Percentiles rank a stretch among this genome's conserved stretches.
Evolutionary conservation across 1,140 invertebrate species (phyloP).

Genomic region (Drosophila lacteicornis): DNA sequence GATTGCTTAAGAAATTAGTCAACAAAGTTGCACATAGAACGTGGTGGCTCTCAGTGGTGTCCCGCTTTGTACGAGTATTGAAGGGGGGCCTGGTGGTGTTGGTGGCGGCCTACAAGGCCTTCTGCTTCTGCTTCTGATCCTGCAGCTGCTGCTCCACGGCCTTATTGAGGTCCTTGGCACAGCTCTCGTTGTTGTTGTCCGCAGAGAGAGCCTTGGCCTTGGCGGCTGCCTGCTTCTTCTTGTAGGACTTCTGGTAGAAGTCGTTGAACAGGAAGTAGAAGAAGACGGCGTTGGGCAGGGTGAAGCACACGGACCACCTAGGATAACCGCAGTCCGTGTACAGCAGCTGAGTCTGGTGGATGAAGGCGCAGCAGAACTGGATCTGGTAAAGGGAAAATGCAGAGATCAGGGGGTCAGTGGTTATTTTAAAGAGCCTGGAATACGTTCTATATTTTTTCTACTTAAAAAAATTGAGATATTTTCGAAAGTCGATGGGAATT

Average conservation of each 20-base stretch:
- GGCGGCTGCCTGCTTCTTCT: conserved; percentile 72
- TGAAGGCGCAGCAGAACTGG: conserved; percentile 91
- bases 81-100: conserved; percentile 19
- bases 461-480: background rate
- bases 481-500: too few species aligned
- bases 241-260: conserved; percentile 91
- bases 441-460: background rate
- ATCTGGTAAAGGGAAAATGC: conserved; percentile 86
- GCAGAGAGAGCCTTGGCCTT: conserved; percentile 52
- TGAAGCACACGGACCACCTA: conserved; percentile 89
- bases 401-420: background rate
- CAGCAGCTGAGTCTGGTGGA: conserved; percentile 92
- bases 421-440: too few species aligned
- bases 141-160: conserved; percentile 37
- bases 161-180: conserved; percentile 76
- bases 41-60: conserved; percentile 42
- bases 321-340: conserved; percentile 95
- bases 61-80: conserved; percentile 74
- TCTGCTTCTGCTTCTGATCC: conserved; percentile 49
- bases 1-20: conserved; percentile 83
- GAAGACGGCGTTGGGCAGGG: conserved; percentile 92
- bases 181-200: conserved; percentile 76
- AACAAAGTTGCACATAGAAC: conserved; percentile 81
- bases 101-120: conserved; percentile 60
- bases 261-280: conserved; percentile 93